Percentiles rank a stretch among this genome's conserved stretches.
Conservation (phyloP, 2,113 vertebrate species). For the Sminthopsis crassicaudata region DNA sequence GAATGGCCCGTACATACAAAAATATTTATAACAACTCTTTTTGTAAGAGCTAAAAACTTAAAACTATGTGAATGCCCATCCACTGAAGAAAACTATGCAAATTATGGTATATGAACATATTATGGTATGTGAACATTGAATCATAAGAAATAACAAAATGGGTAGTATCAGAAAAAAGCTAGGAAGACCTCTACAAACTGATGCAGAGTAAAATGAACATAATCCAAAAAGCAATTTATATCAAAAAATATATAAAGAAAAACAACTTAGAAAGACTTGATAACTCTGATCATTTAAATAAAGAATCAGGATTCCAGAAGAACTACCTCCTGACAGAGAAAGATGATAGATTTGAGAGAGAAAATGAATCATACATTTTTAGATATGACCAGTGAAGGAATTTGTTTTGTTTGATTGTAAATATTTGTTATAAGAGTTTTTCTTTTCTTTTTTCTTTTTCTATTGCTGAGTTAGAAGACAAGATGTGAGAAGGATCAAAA, state of each 20-base stretch:
- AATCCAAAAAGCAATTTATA: background rate
- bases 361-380: background rate
- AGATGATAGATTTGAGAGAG: background rate
- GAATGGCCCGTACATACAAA: background rate
- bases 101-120: background rate
- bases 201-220: background rate
- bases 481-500: background rate
- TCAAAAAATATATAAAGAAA: background rate
- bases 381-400: background rate
- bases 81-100: conserved; percentile 1
- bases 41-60: background rate
- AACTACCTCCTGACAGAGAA: background rate
- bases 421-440: background rate
- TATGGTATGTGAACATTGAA: background rate
- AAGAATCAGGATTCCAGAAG: background rate
- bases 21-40: background rate
- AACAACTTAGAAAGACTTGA: background rate
- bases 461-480: background rate
- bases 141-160: conserved; percentile 1
- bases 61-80: background rate
- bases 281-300: background rate
- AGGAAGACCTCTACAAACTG: background rate
- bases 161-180: background rate
- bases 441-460: background rate
- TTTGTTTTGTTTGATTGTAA: background rate